phyloP scores from a whole-genome alignment of 2,888 invertebrate species.

The Epirrhoe alternata region DNA sequence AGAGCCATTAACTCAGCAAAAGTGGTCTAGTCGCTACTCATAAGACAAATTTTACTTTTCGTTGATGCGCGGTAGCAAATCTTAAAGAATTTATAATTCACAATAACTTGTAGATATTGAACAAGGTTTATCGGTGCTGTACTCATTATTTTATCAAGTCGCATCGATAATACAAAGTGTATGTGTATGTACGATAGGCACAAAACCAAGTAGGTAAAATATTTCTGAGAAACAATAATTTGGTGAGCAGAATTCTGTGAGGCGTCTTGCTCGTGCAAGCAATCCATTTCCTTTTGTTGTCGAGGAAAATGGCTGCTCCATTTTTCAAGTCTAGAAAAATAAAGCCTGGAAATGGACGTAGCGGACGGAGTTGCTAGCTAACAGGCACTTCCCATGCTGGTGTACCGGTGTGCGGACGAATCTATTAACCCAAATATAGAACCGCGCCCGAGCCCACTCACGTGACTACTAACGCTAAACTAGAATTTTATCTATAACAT shows the following conservation, averaged over 20 bases:
- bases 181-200: not conserved
- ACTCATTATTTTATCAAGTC: conserved; percentile 28
- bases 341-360: conserved; percentile 57
- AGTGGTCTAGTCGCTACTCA: conserved; percentile 48
- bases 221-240: conserved; percentile 8
- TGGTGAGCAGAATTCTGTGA: not conserved
- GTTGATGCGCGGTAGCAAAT: conserved; percentile 14
- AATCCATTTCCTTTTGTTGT: conserved; percentile 29
- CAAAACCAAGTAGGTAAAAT: not conserved
- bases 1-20: conserved; percentile 65
- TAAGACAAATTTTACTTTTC: conserved; percentile 48
- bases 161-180: conserved; percentile 25
- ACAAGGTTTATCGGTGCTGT: conserved; percentile 10
- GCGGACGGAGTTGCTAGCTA: conserved; percentile 65
- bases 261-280: conserved; percentile 13
- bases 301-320: conserved; percentile 20
- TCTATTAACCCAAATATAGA: conserved; percentile 85
- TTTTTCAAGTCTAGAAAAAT: conserved; percentile 25
- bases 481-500: conserved; percentile 36
- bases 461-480: conserved; percentile 58
- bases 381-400: conserved; percentile 81
- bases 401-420: conserved; percentile 78
- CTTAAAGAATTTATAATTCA: conserved; percentile 2
- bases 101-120: conserved; percentile 3
- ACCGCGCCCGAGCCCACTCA: conserved; percentile 75